These are phyloP conservation scores for Dolomedes plantarius DNA, from an alignment of 2,888 invertebrate genomes.

Conservation along the genomic window DNA sequence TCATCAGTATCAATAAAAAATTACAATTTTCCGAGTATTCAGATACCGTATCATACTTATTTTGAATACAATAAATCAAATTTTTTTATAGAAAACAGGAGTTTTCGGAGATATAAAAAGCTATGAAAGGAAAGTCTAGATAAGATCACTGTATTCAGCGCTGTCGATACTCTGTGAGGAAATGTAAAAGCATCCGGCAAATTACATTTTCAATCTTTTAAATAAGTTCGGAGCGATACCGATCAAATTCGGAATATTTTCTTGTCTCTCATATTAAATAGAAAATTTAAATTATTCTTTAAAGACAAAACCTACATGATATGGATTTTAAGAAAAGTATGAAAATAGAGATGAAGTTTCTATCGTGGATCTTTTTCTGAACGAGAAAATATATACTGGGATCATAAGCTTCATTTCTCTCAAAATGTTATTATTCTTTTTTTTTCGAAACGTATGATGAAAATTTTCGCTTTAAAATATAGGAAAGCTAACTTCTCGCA, in stretches of 20 bases:
- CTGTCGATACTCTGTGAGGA: neutral
- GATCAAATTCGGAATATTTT: slow-evolving; percentile 3
- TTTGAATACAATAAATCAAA: slow-evolving; percentile 11
- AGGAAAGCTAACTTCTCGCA: too few species aligned
- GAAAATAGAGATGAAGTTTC: too few species aligned
- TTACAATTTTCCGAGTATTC: neutral
- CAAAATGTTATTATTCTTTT: too few species aligned
- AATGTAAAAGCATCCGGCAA: slow-evolving; percentile 9
- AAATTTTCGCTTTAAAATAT: too few species aligned
- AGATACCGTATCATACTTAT: neutral
- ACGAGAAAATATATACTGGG: too few species aligned
- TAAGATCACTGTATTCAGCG: neutral
- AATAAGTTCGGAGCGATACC: neutral
- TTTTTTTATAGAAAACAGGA: neutral
- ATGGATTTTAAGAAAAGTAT: neutral
- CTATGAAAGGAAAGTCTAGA: neutral
- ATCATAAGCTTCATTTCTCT: too few species aligned
- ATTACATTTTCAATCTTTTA: slow-evolving; percentile 16
- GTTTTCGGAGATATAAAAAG: neutral
- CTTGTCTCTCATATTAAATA: slow-evolving; percentile 5
- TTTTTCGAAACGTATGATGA: too few species aligned
- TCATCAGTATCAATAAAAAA: neutral
- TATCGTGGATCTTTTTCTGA: too few species aligned
- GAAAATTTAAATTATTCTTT: slow-evolving; percentile 4
- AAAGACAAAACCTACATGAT: neutral